phyloP scores from a whole-genome alignment of 2,888 invertebrate species.

The Pheosia tremula region DNA sequence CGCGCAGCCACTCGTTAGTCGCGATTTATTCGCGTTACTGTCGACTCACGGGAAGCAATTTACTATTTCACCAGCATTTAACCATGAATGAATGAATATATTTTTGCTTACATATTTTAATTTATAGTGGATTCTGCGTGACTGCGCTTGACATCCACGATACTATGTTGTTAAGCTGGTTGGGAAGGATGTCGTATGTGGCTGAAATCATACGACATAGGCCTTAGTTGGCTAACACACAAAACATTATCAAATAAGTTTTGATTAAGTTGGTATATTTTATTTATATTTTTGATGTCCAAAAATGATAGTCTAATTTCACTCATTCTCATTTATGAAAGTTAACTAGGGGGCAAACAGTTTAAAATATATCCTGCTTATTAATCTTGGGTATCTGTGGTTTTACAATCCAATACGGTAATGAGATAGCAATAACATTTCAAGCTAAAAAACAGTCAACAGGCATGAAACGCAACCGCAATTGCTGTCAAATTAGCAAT shows the following conservation, averaged over 20 bases:
- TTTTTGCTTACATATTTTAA: background rate
- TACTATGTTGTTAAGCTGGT: background rate
- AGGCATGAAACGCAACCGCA: background rate
- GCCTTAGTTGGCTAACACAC: too few species aligned
- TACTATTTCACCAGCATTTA: slow-evolving; percentile 46
- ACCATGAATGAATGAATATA: slow-evolving; percentile 2
- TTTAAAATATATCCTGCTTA: background rate
- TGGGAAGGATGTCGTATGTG: too few species aligned
- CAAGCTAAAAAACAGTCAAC: background rate
- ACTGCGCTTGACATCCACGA: slow-evolving; percentile 23
- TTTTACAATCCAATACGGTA: background rate
- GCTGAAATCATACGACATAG: too few species aligned
- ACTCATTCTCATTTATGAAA: too few species aligned
- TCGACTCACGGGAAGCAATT: slow-evolving; percentile 52
- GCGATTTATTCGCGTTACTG: slow-evolving; percentile 58
- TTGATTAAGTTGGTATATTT: too few species aligned
- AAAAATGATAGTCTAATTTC: too few species aligned
- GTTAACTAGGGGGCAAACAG: too few species aligned
- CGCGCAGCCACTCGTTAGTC: slow-evolving; percentile 48
- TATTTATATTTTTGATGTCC: too few species aligned
- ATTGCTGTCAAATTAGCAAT: slow-evolving; percentile 2
- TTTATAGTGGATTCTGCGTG: too few species aligned
- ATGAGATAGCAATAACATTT: slow-evolving; percentile 1
- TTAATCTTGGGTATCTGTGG: background rate
- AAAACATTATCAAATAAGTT: too few species aligned